Base-by-base conservation (phyloP, 1,140 invertebrate species). In the Chironomus tepperi region DNA sequence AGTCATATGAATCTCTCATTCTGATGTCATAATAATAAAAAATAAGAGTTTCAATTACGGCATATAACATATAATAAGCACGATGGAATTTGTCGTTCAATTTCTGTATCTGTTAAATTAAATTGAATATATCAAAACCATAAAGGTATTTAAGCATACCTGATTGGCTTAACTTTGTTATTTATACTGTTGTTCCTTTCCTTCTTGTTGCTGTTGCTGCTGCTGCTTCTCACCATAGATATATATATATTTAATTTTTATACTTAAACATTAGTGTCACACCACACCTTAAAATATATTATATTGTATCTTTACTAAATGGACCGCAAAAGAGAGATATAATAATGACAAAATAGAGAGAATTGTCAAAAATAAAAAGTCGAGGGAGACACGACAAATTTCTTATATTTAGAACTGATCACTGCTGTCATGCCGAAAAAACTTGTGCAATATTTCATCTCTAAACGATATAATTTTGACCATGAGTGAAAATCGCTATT, bases 1-100 rank as follows among this genome's bases (percentile, higher is more conserved):
- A 34, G 24, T 34, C 24, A 34, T 34, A 34, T 34, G 24, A 34
- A 34, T 34, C 24, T 34, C 24, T 34, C 47, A n/a, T n/a, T n/a
- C 47, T 57, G 47, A 57, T 57, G 47, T 57, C 47, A 57, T 57
- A 57, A 57, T 57, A 57, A 57, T n/a, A 57, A 57, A 57, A 57
- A 5, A 57, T n/a, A 57, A 57, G 47, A 57, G 47, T 57, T 57
- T 57, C 47, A 15, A 57, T 57, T 57, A n/a, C 47, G n/a, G 47
- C 47, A 57, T n/a, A n/a, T 34, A 34, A 34, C 24, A 34, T 34
- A 34, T 34, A 34, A 34, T n/a, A 57, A 57, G 47, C 47, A 57
- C n/a, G 47, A 57, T n/a, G 47, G 47, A 57, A 57, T 57, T 57
- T 57, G 47, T 57, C 47, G 24, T 34, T 34, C 24, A 34, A 34